Evolutionary conservation across 2,888 invertebrate genomes (phyloP), one percentile per base, ranked within the genome.

Genomic region (Diabrotica balteata): DNA sequence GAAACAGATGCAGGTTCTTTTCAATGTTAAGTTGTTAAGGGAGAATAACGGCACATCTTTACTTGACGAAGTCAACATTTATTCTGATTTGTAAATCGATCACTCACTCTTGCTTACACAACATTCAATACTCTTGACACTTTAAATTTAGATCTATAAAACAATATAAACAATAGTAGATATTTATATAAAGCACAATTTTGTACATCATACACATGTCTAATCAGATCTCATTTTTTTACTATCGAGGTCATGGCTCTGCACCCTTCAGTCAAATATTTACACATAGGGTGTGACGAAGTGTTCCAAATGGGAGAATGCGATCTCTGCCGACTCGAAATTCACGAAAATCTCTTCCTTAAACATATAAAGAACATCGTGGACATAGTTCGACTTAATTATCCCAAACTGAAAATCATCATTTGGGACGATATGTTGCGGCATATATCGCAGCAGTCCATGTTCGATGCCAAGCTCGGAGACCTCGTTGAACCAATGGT

Each of bases 361-460:
- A 84, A 86, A 45, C 91, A 91, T 79, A 88, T 91, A 8, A 85
- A 86, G 6, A 85, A 86, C 68, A 86, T 91, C 32, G 88, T 88
- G 7, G 85, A 84, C 54, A 87, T 90, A 72, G 86, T 93, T 10
- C 87, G 86, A 54, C 83, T 84, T 8, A 87, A 86, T 59, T 88
- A 90, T 83, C 87, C 88, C 0, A 83, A 86, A 17, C 80, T 91
- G 22, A 86, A 86, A 11, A 86, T 90, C 1, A 88, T 93, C 66
- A 90, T 93, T 77, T 93, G 93, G 93, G 93, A 93, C 78, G 93
- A 93, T 80, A 93, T 93, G 92, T 81, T 93, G 64, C 83, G 93
- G 0, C 89, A 89, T 75, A 85, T 91, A 73, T 85, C 88, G 3
- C 82, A 88, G 55, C 86, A 87, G 69, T 86, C 86, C 69, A 84